Evolutionary conservation across 1,140 invertebrate species (phyloP), one percentile per base, ranked within the genome.

Genomic region (Amphibalanus amphitrite): DNA sequence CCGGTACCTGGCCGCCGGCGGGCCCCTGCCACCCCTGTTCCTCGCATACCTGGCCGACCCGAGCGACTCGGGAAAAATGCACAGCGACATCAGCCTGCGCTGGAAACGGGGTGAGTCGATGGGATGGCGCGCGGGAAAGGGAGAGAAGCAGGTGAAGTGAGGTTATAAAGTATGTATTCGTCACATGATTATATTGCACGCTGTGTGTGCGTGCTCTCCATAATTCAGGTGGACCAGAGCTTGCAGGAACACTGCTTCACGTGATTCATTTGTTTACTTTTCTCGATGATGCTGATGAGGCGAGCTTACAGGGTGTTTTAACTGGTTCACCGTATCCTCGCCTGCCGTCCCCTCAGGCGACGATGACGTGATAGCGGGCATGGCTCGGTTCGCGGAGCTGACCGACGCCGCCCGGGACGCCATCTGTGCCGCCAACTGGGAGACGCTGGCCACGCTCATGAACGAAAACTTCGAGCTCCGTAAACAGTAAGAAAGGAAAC

Each of bases 31-130:
- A 15, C 71, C 70, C 6, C 73, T 79, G 29, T 79, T 77, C 74
- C 72, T 79, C 20, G 77, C 75, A 25, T 79, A 79, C 72, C 71
- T 75, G 28, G 59, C 70, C 17, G 75, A 78, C 71, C 76, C 78
- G 13, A 77, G 75, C 73, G 77, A 79, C 73, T 79, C 78, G 26
- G 78, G 78, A 33, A 74, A 71, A 64, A 79, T 79, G 47, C 78
- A 79, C 73, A 78, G 75, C 28, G 71, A 78, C 75, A 75, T 79
- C 25, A 70, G 72, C 25, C 64, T 69, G 23, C 74, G 78, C 25
- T 79, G 75, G 74, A 69, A 59, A 23, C 10, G 47, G 23, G 47
- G 47, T 59, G 6, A 59, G 47, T n/a, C n/a, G n/a, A n/a, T n/a
- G n/a, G n/a, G n/a, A n/a, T n/a, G n/a, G n/a, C n/a, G n/a, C n/a